phyloP scores from a whole-genome alignment of 2,888 invertebrate genomes.

The Zaprionus bogoriensis region DNA sequence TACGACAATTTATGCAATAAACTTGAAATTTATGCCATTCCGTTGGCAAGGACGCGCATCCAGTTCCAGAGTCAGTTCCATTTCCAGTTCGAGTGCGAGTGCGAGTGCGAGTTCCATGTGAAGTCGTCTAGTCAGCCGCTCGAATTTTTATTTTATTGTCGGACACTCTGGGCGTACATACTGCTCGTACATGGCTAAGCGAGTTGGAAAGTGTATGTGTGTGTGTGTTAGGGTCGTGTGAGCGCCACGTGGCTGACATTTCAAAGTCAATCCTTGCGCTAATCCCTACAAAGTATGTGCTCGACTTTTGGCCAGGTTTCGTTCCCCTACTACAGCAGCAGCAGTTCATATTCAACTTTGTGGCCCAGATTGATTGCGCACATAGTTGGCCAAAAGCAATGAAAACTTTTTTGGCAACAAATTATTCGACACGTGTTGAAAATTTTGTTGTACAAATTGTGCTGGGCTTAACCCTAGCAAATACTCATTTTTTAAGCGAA shows the following conservation, averaged over 20 bases:
- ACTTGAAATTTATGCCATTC: constrained; percentile 75
- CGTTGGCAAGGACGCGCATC: constrained; percentile 27
- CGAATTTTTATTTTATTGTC: constrained; percentile 25
- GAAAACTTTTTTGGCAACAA: constrained; percentile 1
- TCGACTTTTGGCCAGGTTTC: constrained; percentile 56
- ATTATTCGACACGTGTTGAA: constrained; percentile 5
- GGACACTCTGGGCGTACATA: no score
- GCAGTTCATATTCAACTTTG: constrained; percentile 8
- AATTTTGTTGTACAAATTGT: background rate
- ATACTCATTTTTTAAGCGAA: background rate
- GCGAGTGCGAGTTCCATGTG: constrained; percentile 27
- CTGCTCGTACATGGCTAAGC: background rate
- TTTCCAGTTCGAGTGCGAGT: no score
- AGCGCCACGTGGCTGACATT: constrained; percentile 52
- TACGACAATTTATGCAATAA: constrained; percentile 80
- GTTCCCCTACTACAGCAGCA: constrained; percentile 1
- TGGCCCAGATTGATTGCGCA: constrained; percentile 12
- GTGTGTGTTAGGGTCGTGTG: background rate
- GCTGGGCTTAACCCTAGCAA: background rate
- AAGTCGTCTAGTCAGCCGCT: constrained; percentile 30
- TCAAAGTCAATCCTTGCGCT: constrained; percentile 73
- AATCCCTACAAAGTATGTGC: constrained; percentile 58
- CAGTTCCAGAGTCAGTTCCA: constrained; percentile 26
- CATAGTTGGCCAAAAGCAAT: background rate
- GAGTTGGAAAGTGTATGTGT: background rate